Conservation (phyloP, 2,113 vertebrate species). For the Phyllostomus discolor region DNA sequence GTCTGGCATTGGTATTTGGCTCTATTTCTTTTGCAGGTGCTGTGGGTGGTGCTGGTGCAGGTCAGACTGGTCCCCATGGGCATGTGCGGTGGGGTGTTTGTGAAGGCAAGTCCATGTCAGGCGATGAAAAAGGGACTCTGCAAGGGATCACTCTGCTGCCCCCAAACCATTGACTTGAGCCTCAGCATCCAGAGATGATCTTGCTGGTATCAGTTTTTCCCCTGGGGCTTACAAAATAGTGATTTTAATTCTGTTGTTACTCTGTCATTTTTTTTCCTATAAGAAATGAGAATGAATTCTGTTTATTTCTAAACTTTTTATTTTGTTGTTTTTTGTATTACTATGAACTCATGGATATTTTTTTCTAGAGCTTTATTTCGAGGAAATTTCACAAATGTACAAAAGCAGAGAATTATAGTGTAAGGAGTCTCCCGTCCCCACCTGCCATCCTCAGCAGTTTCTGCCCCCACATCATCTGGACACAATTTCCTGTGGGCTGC, state of each 20-base stretch:
- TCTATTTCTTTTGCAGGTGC: neutral
- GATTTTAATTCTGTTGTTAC: neutral
- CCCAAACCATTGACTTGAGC: neutral
- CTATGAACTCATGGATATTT: neutral
- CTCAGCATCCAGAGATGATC: neutral
- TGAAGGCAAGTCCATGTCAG: neutral
- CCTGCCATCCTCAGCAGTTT: rapidly evolving
- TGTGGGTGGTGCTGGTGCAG: neutral
- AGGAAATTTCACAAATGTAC: neutral
- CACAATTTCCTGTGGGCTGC: neutral
- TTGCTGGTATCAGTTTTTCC: neutral
- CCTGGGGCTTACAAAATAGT: neutral
- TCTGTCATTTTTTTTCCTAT: neutral
- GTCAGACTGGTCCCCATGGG: no score
- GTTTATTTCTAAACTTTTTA: neutral
- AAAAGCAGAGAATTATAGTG: neutral
- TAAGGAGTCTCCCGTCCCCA: rapidly evolving
- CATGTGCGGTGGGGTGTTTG: neutral
- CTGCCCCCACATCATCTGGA: no score
- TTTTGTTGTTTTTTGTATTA: neutral
- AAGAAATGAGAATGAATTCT: neutral
- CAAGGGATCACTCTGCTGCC: neutral
- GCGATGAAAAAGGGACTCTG: neutral
- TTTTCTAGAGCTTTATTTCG: neutral
- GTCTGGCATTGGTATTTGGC: neutral